phyloP scores from a whole-genome alignment of 1,140 invertebrate species.

The Heliconius himera region DNA sequence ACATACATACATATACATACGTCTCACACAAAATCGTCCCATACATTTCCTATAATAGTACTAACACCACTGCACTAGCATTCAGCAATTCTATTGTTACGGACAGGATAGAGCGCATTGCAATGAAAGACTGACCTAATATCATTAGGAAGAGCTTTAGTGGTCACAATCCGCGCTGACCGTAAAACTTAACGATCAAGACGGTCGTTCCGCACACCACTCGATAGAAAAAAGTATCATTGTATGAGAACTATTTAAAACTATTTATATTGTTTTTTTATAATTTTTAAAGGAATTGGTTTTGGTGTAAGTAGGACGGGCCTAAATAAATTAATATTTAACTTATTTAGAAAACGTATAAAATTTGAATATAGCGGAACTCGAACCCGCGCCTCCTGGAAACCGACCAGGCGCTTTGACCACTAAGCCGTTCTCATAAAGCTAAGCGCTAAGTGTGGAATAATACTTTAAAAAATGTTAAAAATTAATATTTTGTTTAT shows the following conservation, averaged over 20 bases:
- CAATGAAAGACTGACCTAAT: conserved; percentile 33
- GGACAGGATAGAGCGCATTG: conserved; percentile 16
- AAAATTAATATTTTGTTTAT: too few relatives aligned
- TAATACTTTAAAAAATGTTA: too few relatives aligned
- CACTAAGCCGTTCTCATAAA: too few relatives aligned
- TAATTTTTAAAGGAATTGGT: too few relatives aligned
- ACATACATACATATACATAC: too few relatives aligned
- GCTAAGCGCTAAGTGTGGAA: too few relatives aligned
- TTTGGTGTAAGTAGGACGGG: too few relatives aligned
- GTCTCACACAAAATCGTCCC: not conserved
- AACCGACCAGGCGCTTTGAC: too few relatives aligned
- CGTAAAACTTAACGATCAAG: conserved; percentile 51
- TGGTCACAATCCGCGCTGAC: conserved; percentile 35
- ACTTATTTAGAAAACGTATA: too few relatives aligned
- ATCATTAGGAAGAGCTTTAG: conserved; percentile 36
- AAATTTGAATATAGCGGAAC: too few relatives aligned
- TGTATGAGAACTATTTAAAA: not conserved
- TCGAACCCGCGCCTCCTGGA: too few relatives aligned
- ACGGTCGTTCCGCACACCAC: conserved; percentile 11
- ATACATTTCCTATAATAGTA: not conserved
- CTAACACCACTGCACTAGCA: not conserved
- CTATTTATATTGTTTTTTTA: not conserved
- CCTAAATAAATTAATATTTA: too few relatives aligned
- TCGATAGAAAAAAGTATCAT: conserved; percentile 13
- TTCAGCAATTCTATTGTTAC: conserved; percentile 20